Evolutionary conservation across 1,140 invertebrate species (phyloP).

Genomic region (Cyrtorhinus lividipennis): DNA sequence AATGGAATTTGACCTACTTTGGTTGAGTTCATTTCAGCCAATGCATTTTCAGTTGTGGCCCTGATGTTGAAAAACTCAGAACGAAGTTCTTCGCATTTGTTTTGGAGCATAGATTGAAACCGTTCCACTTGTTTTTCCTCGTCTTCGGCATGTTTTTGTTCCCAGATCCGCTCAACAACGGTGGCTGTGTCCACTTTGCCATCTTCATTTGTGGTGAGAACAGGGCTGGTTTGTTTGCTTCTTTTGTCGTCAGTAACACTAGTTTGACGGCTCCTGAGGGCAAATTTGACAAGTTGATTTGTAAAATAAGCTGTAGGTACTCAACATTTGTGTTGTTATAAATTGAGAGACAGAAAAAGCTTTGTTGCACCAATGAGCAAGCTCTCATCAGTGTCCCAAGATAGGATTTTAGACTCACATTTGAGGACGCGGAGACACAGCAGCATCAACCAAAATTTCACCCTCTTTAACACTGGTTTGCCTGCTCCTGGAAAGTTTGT

Average conservation of each 20-base stretch:
- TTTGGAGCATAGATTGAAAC: background rate
- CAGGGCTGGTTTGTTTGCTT: too few relatives aligned
- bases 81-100: slow-evolving; percentile 13
- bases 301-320: too few relatives aligned
- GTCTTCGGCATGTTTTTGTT: background rate
- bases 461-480: background rate
- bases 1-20: slow-evolving; percentile 14
- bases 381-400: too few relatives aligned
- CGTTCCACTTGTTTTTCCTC: background rate
- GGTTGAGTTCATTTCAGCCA: slow-evolving; percentile 8
- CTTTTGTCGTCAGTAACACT: background rate
- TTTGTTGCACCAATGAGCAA: too few relatives aligned
- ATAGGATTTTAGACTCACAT: background rate
- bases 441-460: background rate
- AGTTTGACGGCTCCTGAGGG: background rate
- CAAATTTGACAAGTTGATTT: too few relatives aligned
- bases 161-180: background rate
- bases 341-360: too few relatives aligned
- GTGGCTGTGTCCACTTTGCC: background rate
- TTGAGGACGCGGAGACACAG: background rate
- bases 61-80: slow-evolving; percentile 15
- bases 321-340: too few relatives aligned
- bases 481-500: background rate
- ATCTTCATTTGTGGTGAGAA: too few relatives aligned
- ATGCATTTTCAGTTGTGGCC: slow-evolving; percentile 6